Conservation (phyloP, 1,140 invertebrate species). For the Listronotus oregonensis region DNA sequence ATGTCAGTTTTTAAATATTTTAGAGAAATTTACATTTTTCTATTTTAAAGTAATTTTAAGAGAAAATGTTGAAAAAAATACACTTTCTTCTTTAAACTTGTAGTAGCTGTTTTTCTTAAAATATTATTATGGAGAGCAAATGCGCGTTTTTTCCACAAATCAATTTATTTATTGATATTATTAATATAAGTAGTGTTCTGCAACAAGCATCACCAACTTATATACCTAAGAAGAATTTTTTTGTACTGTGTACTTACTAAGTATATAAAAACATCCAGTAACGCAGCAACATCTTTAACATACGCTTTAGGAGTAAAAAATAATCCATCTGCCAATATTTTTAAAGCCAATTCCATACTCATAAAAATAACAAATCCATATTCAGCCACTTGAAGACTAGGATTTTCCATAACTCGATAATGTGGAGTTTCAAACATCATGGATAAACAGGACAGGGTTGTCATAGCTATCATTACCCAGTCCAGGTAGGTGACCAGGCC, state of each 20-base stretch:
- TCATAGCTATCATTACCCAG: constrained; percentile 99
- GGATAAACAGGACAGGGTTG: constrained; percentile 94
- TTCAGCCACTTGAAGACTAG: constrained; percentile 90
- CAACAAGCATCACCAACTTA: too few species aligned
- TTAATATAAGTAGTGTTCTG: too few species aligned
- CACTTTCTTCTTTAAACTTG: too few species aligned
- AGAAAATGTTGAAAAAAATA: too few species aligned
- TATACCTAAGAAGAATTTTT: too few species aligned
- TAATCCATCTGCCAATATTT: constrained; percentile 96
- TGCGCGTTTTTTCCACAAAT: too few species aligned
- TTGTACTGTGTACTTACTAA: constrained; percentile 83
- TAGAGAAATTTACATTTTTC: too few species aligned
- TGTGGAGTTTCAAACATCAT: constrained; percentile 99
- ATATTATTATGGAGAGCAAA: too few species aligned
- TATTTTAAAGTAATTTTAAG: too few species aligned
- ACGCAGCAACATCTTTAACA: constrained; percentile 95
- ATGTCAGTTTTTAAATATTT: too few species aligned
- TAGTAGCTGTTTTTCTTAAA: too few species aligned
- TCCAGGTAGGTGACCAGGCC: constrained; percentile 98
- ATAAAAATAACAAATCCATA: constrained; percentile 98
- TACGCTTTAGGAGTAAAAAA: constrained; percentile 99
- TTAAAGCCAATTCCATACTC: constrained; percentile 94
- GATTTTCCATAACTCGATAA: constrained; percentile 85
- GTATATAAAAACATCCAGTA: constrained; percentile 97
- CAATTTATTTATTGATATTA: too few species aligned